These are phyloP conservation scores for Megaceryle maxima DNA, from an alignment of 2,113 vertebrate species.

Conservation along the genomic window DNA sequence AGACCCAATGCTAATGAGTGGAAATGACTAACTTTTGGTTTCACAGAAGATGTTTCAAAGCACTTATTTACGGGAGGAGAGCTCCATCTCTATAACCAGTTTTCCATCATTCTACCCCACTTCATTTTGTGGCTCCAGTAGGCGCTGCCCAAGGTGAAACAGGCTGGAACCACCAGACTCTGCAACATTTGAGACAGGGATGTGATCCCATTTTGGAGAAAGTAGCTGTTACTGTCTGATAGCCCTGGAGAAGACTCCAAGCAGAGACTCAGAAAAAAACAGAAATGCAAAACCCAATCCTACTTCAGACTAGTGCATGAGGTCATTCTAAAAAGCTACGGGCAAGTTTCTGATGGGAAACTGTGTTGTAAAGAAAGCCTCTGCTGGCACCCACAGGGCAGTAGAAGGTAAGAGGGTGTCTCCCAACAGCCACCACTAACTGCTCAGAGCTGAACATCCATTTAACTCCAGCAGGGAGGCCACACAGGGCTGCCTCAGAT, in stretches of 20 bases:
- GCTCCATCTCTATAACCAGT: not conserved
- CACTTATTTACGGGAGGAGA: not conserved
- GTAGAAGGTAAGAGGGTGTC: not conserved
- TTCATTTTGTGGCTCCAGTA: not conserved
- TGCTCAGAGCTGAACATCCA: not conserved
- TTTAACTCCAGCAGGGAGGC: not conserved
- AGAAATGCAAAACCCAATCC: not conserved
- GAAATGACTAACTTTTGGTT: not conserved
- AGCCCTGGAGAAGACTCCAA: not conserved
- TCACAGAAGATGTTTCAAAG: not conserved
- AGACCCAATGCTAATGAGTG: not conserved
- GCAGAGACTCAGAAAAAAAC: not conserved
- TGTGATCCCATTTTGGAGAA: not conserved
- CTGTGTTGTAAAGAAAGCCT: not conserved
- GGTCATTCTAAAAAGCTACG: not conserved
- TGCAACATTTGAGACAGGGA: not conserved
- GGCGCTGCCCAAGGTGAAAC: not conserved
- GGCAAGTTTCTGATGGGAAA: not conserved
- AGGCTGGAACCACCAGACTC: not conserved
- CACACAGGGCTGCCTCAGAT: not conserved
- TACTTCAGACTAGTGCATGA: not conserved
- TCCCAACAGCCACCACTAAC: not conserved
- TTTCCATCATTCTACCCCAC: not conserved
- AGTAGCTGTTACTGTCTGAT: not conserved
- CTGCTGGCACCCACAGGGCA: not conserved